Conservation (phyloP, 2,797 vertebrate species). For the Streptopelia turtur region DNA sequence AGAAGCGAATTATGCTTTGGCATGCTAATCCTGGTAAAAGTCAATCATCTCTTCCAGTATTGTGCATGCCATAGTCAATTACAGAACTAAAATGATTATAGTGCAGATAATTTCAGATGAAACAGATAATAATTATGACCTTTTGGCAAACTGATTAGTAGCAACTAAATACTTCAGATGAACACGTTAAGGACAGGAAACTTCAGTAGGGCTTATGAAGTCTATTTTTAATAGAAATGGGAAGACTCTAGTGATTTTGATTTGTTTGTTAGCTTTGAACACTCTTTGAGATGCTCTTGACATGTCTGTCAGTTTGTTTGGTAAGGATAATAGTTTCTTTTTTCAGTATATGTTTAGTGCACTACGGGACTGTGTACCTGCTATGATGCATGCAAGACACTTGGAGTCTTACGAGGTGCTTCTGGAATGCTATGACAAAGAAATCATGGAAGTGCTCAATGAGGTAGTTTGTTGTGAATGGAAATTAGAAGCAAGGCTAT, state of each 20-base stretch:
- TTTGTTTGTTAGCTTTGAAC: background rate
- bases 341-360: conserved; percentile 97
- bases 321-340: background rate
- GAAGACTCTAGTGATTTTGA: background rate
- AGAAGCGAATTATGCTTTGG: background rate
- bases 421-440: conserved; percentile 91
- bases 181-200: background rate
- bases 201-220: background rate
- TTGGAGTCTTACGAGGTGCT: conserved; percentile 90
- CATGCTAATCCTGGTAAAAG: background rate
- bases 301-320: background rate
- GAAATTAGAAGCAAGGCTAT: background rate
- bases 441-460: conserved; percentile 95
- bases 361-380: conserved; percentile 91
- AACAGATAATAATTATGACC: background rate
- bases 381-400: conserved; percentile 93
- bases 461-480: conserved; percentile 83
- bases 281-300: background rate
- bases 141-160: background rate
- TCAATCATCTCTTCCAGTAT: background rate
- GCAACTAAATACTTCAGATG: background rate
- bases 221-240: background rate
- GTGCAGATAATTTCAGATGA: background rate
- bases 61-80: background rate
- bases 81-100: background rate